phyloP scores from a whole-genome alignment of 2,888 invertebrate species.

The Synergus itoensis region DNA sequence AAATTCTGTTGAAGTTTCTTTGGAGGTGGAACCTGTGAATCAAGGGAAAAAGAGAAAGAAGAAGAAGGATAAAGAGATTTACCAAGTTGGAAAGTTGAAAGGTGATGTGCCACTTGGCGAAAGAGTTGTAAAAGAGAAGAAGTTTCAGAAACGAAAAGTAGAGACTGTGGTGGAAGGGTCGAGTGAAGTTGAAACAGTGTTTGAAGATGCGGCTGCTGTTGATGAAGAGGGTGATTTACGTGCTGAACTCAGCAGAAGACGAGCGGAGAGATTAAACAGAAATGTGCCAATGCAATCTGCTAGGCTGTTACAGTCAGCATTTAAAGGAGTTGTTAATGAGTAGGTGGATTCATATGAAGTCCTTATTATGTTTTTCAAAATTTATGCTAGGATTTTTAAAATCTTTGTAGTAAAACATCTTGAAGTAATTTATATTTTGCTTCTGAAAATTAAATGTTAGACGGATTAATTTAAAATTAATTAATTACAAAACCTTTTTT shows the following conservation, averaged over 20 bases:
- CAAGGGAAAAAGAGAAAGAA: conserved; percentile 76
- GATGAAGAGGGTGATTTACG: conserved; percentile 78
- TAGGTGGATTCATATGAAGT: conserved; percentile 62
- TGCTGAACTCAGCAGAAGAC: conserved; percentile 79
- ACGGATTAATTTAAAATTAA: too few relatives aligned
- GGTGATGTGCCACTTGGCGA: conserved; percentile 69
- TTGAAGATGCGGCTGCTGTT: conserved; percentile 65
- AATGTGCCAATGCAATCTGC: conserved; percentile 76
- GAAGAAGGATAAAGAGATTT: conserved; percentile 77
- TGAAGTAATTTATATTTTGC: too few relatives aligned
- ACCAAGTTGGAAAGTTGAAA: conserved; percentile 77
- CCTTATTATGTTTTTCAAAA: neutral
- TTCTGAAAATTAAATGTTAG: too few relatives aligned
- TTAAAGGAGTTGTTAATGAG: conserved; percentile 80
- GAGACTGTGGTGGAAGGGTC: conserved; percentile 44
- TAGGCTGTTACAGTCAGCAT: conserved; percentile 79
- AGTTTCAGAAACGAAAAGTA: conserved; percentile 69
- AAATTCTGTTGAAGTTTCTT: conserved; percentile 47
- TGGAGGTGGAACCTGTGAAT: conserved; percentile 64
- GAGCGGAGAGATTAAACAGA: conserved; percentile 79
- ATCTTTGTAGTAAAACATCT: neutral
- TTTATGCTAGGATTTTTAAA: neutral
- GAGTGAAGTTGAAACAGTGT: conserved; percentile 55
- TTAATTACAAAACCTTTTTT: conserved; percentile 32
- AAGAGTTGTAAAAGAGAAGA: conserved; percentile 71